phyloP scores from a whole-genome alignment of 92 coral and sea anemone genomes.

The Hydrozoanthus gracilis region DNA sequence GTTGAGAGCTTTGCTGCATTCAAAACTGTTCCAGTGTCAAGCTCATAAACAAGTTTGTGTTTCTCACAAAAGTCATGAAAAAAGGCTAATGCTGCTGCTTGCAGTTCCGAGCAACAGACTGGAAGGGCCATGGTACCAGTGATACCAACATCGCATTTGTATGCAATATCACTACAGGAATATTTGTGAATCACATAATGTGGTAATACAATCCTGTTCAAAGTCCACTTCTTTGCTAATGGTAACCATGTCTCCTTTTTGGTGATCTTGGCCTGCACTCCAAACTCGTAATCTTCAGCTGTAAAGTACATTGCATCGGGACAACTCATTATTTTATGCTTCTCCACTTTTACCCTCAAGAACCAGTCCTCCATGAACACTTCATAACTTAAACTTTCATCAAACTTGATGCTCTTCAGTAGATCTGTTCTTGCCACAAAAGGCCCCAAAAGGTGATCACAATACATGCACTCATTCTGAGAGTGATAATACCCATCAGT shows the following conservation, averaged over 20 bases:
- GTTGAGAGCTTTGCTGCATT: slow-evolving; percentile 15
- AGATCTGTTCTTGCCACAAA: slow-evolving; percentile 18
- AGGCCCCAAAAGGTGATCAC: slow-evolving; percentile 32
- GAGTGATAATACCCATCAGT: slow-evolving; percentile 42
- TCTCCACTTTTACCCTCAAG: slow-evolving; percentile 14
- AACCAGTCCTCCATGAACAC: slow-evolving; percentile 43
- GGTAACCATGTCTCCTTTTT: slow-evolving; percentile 32
- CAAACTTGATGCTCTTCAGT: slow-evolving; percentile 29
- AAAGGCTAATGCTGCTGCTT: not conserved
- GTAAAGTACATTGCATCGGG: slow-evolving; percentile 42
- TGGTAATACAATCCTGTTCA: slow-evolving; percentile 32
- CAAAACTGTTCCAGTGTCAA: slow-evolving; percentile 26
- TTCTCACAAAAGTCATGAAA: slow-evolving; percentile 40
- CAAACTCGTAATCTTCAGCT: slow-evolving; percentile 32
- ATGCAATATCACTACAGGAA: slow-evolving; percentile 22
- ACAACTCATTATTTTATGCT: slow-evolving; percentile 34
- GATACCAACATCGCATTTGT: slow-evolving; percentile 5
- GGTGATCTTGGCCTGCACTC: slow-evolving; percentile 9
- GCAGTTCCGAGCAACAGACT: slow-evolving; percentile 38
- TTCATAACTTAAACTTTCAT: slow-evolving; percentile 4
- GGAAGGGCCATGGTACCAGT: slow-evolving; percentile 34
- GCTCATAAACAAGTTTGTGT: slow-evolving; percentile 26
- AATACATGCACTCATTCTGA: slow-evolving; percentile 28
- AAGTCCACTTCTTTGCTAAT: slow-evolving; percentile 31
- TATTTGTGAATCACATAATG: slow-evolving; percentile 24